phyloP scores from a whole-genome alignment of 1,140 invertebrate genomes.

The Zophobas atratus region DNA sequence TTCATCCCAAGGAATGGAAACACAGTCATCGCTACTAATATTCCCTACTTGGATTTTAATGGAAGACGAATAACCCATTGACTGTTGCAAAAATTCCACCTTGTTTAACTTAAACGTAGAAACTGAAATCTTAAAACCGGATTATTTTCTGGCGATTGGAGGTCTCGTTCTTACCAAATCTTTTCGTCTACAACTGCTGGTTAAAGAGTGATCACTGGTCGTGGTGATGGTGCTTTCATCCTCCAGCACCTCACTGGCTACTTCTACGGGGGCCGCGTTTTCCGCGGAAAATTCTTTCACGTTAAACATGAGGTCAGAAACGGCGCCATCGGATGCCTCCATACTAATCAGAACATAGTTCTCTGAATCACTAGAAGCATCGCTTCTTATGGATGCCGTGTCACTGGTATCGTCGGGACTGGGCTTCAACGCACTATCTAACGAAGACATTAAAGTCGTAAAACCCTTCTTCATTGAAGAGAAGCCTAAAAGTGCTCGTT shows the following conservation, averaged over 20 bases:
- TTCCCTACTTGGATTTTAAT: slow-evolving; percentile 85
- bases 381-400: slow-evolving; percentile 79
- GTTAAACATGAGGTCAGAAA: slow-evolving; percentile 71
- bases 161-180: slow-evolving; percentile 76
- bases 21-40: slow-evolving; percentile 85
- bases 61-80: slow-evolving; percentile 79
- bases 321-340: slow-evolving; percentile 61
- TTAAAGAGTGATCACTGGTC: slow-evolving; percentile 85
- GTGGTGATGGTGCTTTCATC: slow-evolving; percentile 78
- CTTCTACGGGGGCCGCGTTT: slow-evolving; percentile 73
- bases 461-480: slow-evolving; percentile 86
- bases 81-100: slow-evolving; percentile 88
- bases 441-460: slow-evolving; percentile 83
- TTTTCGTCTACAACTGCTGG: slow-evolving; percentile 83
- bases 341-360: slow-evolving; percentile 79
- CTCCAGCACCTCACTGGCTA: slow-evolving; percentile 89
- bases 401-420: slow-evolving; percentile 82
- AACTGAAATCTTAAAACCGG: slow-evolving; percentile 77
- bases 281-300: slow-evolving; percentile 63
- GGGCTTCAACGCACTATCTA: slow-evolving; percentile 83
- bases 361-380: slow-evolving; percentile 86
- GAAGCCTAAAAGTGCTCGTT: slow-evolving; percentile 68
- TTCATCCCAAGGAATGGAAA: slow-evolving; percentile 92
- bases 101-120: slow-evolving; percentile 86
- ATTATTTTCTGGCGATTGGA: background rate